These are phyloP conservation scores for Reinhardtius hippoglossoides DNA, from an alignment of 2,113 vertebrate species.

Conservation along the genomic window DNA sequence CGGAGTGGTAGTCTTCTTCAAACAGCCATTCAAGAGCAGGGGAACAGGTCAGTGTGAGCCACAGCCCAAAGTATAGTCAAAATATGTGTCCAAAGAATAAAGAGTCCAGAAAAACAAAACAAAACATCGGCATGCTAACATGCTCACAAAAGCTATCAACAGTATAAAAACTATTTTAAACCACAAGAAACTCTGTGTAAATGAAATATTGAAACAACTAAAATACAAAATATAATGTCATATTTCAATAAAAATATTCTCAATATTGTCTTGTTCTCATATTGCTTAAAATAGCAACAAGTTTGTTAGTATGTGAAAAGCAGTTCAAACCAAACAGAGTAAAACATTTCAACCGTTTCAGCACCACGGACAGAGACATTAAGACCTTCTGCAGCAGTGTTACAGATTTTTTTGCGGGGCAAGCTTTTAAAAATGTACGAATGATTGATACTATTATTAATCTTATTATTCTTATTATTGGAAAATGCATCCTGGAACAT, in stretches of 20 bases:
- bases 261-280: no score
- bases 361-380: slow-evolving; percentile 24
- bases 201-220: no score
- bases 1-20: slow-evolving; percentile 85
- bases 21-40: slow-evolving; percentile 80
- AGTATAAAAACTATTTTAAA: no score
- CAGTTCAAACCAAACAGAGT: no score
- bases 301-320: background rate
- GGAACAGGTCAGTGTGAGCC: slow-evolving; percentile 78
- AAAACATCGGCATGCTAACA: background rate
- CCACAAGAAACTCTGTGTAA: no score
- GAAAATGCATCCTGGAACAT: no score
- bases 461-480: no score
- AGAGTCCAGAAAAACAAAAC: background rate
- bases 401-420: background rate
- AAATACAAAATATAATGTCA: no score
- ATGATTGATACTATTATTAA: no score
- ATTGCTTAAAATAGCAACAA: no score
- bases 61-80: background rate
- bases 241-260: no score
- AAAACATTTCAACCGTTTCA: slow-evolving; percentile 6
- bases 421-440: background rate
- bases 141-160: background rate
- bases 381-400: background rate
- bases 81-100: no score